Base-by-base conservation (phyloP, 2,113 vertebrate species). In the Argyrosomus japonicus region DNA sequence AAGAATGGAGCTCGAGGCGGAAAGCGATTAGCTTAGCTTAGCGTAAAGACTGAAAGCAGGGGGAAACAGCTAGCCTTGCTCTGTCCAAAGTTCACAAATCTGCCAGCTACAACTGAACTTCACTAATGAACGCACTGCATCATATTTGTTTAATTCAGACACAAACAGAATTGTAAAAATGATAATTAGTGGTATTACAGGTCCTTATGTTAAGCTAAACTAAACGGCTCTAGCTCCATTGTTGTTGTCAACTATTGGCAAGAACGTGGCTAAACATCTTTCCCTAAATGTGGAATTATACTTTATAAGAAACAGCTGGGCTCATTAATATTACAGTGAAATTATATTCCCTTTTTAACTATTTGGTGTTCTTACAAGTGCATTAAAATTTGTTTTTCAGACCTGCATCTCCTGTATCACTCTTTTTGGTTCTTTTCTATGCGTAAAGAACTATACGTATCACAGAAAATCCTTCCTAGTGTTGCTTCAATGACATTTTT, bases 401-500 rank as follows among this genome's bases (percentile, higher is more conserved):
- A 51, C 13, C 29, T 12, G 3, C 6, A 19, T 45, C 25, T 56
- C 13, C 3, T 40, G 4, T 40, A 29, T 32, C 43, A 2, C 36
- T 64, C 43, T 48, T 0, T 21, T 27, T 82, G n/a, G 53, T 71
- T 29, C 32, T 62, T 21, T 10, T 5, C 18, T 13, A 25, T 75
- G 7, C 6, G 32, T 36, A n/a, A n/a, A n/a, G n/a, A n/a, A n/a
- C n/a, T n/a, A n/a, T n/a, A n/a, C n/a, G n/a, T n/a, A n/a, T n/a
- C 40, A 68, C 3, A 27, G 7, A 58, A 36, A 40, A 27, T 50
- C n/a, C 51, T 21, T 13, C 6, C 18, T 14, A 14, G 3, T n/a
- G 15, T 56, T 65, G 36, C 18, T 75, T 76, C 75, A 72, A 75
- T 21, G 15, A 5, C 11, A 69, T 32, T 45, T 74, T 5, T 11